Evolutionary conservation across 1,140 invertebrate genomes (phyloP), one percentile per base, ranked within the genome.

Genomic region (Polyergus mexicanus): DNA sequence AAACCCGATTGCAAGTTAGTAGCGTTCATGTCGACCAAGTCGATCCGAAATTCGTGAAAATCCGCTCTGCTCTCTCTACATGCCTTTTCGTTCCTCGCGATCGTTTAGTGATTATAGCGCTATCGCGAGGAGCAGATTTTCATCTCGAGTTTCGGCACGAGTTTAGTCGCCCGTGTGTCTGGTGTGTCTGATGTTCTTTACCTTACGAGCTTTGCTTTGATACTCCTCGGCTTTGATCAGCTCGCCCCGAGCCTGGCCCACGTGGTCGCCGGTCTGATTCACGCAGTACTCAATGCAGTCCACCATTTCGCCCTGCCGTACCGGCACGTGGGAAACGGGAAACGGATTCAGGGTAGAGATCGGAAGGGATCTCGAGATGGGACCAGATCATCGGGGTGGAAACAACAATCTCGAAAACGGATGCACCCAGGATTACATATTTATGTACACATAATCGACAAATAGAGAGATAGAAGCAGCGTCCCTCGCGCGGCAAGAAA

Each of bases 231-330:
- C 98, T 92, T 97, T 96, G 92, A 96, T 96, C 44, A 98, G 97
- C 93, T 99, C 97, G 84, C 95, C 96, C 91, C 97, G 97, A 84
- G 98, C 98, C 72, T 96, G 96, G 93, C 97, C 97, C 88, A 99
- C 97, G 95, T 98, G 98, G 94, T 98, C 97, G 89, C 93, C 94
- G 85, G 98, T 97, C 94, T 97, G 96, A 90, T 97, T 96, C 69
- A 99, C 98, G 95, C 98, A 98, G 95, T 98, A 98, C 96, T 99
- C 98, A 95, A 99, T 98, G 92, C 97, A 95, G 95, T 99, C 98
- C 92, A 99, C 97, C 96, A 98, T 97, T 95, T 99, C 98, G 93
- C 98, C 98, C 98, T 99, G 88, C 84, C 89, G 89, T 87, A 90
- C 92, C 92, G 92, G 4, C 94, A 90, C 69, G 74, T 41, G 60